phyloP scores from a whole-genome alignment of 2,888 invertebrate species.

The Lucinisca nassula region DNA sequence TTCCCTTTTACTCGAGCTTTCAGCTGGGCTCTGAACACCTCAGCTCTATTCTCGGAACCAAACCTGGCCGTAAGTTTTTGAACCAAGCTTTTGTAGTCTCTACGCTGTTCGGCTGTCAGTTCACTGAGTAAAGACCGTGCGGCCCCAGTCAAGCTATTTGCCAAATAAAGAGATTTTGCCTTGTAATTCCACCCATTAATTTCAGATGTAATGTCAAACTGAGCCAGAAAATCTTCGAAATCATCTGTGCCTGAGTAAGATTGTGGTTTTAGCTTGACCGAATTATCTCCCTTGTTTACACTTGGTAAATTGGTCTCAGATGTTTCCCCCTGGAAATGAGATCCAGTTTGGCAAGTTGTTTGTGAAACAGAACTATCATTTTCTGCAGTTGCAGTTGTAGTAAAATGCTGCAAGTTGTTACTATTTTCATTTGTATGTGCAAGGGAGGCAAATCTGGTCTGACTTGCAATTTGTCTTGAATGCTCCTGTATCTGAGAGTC shows the following conservation, averaged over 20 bases:
- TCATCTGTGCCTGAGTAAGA: conserved; percentile 56
- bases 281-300: not conserved
- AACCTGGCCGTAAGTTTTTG: conserved; percentile 45
- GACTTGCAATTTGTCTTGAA: not conserved
- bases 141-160: too few relatives aligned
- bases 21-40: too few relatives aligned
- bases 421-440: not conserved
- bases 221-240: too few relatives aligned
- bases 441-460: not conserved
- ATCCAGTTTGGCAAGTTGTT: too few relatives aligned
- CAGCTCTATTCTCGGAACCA: too few relatives aligned
- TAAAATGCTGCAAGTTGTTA: not conserved
- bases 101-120: conserved; percentile 14
- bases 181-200: conserved; percentile 88
- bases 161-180: too few relatives aligned
- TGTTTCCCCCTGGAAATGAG: too few relatives aligned
- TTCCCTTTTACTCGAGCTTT: conserved; percentile 31
- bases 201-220: too few relatives aligned
- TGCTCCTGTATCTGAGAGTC: not conserved
- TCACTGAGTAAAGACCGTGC: too few relatives aligned
- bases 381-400: not conserved
- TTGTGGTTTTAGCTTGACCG: conserved; percentile 38
- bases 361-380: not conserved
- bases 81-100: conserved; percentile 45
- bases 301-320: too few relatives aligned